Base-by-base conservation (phyloP, 2,797 vertebrate species). In the Hyperoplus lanceolatus region DNA sequence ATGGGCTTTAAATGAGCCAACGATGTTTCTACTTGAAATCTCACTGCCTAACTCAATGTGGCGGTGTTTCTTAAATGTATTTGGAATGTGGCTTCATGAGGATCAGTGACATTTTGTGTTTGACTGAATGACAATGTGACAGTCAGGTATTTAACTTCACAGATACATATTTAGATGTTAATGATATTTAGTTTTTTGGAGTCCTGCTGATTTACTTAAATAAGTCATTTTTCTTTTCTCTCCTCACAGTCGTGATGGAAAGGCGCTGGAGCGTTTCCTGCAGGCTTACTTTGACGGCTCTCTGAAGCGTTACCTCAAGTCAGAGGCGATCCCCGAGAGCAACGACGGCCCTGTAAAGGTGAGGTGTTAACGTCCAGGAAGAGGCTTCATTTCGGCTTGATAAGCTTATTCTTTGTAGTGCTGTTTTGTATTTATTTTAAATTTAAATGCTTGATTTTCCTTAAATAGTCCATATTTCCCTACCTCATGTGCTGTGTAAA, bases 341-440 rank as follows among this genome's bases (percentile, higher is more conserved):
- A 99, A 99, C 0, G 97, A 98, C 5, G 98, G 97, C 0, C 98
- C 98, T 0, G 98, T 99, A 18, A 99, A 99, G 96, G 98, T 99
- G 82, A 92, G 91, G 53, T 0, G 15, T 63, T 29, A 36, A 51
- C 51, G 0, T 46, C 12, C 21, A 3, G 21, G 16, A 29, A 4
- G 21, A 43, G 4, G 36, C 6, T 15, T 38, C 0, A 11, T 46
- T 41, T 72, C 14, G 69, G 0, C 42, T 29, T 5, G 5, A 12
- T 1, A 3, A 21, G 1, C 43, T 7, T 45, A 45, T 12, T 3
- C 5, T 3, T 1, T 50, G 8, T 36, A 5, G 38, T 12, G 14
- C 14, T 15, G 48, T 51, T 61, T 48, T 21, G 1, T 36, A 0
- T 75, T 46, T 41, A 13, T 67, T 39, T 3, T 43, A 5, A 18